A percentile compares a stretch with the other conserved stretches of the same genome.
Conservation (phyloP, 2,888 invertebrate species). For the Agrochola lota region DNA sequence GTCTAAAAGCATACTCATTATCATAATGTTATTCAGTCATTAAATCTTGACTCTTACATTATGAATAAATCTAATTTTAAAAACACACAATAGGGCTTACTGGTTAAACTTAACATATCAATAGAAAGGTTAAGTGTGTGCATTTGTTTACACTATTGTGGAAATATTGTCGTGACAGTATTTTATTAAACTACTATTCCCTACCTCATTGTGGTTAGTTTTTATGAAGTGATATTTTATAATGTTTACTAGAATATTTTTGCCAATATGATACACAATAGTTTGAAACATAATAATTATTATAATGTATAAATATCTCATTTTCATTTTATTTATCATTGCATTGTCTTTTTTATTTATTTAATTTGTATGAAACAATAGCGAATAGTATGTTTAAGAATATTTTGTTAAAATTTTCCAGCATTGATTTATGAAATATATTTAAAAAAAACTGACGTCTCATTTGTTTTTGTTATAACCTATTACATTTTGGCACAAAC, state of each 20-base stretch:
- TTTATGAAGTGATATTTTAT: slow-evolving; percentile 42
- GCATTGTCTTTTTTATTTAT: slow-evolving; percentile 10
- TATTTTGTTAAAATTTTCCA: slow-evolving; percentile 29
- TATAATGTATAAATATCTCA: slow-evolving; percentile 2
- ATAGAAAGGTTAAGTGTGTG: slow-evolving; percentile 68
- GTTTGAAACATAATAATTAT: neutral
- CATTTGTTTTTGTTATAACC: neutral
- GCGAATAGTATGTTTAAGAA: slow-evolving; percentile 13
- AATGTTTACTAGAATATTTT: slow-evolving; percentile 31
- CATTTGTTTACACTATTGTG: slow-evolving; percentile 66
- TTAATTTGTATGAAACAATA: slow-evolving; percentile 8
- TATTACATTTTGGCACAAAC: neutral
- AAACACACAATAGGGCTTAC: slow-evolving; percentile 62
- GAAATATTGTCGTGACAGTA: slow-evolving; percentile 63
- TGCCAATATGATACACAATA: neutral
- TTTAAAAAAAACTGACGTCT: neutral
- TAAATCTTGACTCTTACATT: slow-evolving; percentile 49
- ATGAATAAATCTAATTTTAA: slow-evolving; percentile 55
- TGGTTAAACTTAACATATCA: slow-evolving; percentile 64
- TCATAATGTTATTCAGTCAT: slow-evolving; percentile 52
- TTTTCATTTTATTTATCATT: slow-evolving; percentile 16
- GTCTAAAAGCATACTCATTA: slow-evolving; percentile 28
- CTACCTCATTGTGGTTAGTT: slow-evolving; percentile 69
- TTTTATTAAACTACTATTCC: slow-evolving; percentile 62
- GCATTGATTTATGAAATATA: slow-evolving; percentile 19